Percentiles rank a stretch among this genome's conserved stretches.
Conservation (phyloP, 1,140 invertebrate species). For the Papilio polyxenes region DNA sequence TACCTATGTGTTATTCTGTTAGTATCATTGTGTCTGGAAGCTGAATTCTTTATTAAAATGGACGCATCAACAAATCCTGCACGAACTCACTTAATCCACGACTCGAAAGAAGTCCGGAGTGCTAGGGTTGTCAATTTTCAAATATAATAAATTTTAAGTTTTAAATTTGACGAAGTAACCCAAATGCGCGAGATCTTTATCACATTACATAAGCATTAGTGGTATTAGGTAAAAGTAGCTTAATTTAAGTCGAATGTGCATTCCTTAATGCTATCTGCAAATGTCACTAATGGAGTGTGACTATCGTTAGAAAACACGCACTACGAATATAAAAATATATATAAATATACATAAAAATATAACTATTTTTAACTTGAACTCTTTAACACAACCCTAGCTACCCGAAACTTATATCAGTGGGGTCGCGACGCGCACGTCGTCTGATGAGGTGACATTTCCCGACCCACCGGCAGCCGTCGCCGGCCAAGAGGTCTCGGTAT, state of each 20-base stretch:
- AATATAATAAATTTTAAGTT: background rate
- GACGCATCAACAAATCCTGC: conserved; percentile 54
- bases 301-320: too few relatives aligned
- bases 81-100: conserved; percentile 55
- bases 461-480: conserved; percentile 30
- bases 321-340: too few relatives aligned
- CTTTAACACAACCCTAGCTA: conserved; percentile 29
- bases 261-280: too few relatives aligned
- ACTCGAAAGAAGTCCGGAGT: conserved; percentile 17
- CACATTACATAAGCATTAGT: too few relatives aligned
- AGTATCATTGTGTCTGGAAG: conserved; percentile 41
- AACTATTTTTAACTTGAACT: too few relatives aligned
- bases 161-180: too few relatives aligned
- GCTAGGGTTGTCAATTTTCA: conserved; percentile 10
- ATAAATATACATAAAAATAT: too few relatives aligned
- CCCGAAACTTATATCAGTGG: background rate
- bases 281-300: too few relatives aligned
- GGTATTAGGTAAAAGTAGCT: too few relatives aligned
- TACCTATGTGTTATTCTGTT: background rate
- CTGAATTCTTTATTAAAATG: conserved; percentile 50
- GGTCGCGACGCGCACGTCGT: conserved; percentile 50
- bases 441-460: conserved; percentile 52
- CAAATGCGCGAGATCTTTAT: too few relatives aligned
- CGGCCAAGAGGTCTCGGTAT: conserved; percentile 46
- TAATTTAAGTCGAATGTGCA: too few relatives aligned